Percentiles rank a stretch among this genome's conserved stretches.
Evolutionary conservation across 2,113 vertebrate genomes (phyloP).

Genomic region (Forbesichthys agassizii): DNA sequence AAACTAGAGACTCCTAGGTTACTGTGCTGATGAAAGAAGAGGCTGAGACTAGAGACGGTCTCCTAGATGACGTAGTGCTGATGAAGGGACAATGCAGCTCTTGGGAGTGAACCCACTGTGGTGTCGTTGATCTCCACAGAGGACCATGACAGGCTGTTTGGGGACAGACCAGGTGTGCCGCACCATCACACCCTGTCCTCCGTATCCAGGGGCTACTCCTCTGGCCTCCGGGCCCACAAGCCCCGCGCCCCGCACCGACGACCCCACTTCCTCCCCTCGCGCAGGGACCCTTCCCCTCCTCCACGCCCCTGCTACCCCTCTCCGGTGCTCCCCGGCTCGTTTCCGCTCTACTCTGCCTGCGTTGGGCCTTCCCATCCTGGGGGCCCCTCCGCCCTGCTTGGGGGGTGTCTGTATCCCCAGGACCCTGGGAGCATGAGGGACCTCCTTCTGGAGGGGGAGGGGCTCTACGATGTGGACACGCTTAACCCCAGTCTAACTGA

Average conservation of each 20-base stretch:
- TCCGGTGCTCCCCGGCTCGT: conserved; percentile 52
- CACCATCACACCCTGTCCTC: conserved; percentile 53
- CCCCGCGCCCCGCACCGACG: conserved; percentile 52
- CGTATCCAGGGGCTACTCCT: conserved; percentile 38
- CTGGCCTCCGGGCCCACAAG: conserved; percentile 55
- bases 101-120: background rate
- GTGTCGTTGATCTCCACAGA: conserved; percentile 70
- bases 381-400: conserved; percentile 54
- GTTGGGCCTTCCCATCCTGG: conserved; percentile 70
- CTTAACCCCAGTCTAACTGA: conserved; percentile 93
- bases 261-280: conserved; percentile 52
- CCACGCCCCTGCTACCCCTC: conserved; percentile 52
- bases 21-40: too few relatives aligned
- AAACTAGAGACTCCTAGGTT: too few relatives aligned
- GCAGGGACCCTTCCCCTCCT: conserved; percentile 54
- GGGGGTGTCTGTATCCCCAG: conserved; percentile 72
- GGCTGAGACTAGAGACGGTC: too few relatives aligned
- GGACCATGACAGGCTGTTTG: conserved; percentile 88
- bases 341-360: conserved; percentile 70
- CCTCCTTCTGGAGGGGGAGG: conserved; percentile 83
- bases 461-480: conserved; percentile 85
- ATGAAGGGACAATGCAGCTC: background rate
- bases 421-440: conserved; percentile 80
- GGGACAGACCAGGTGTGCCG: conserved; percentile 78
- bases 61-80: too few relatives aligned